Conservation (phyloP, 2,888 invertebrate species). For the Tenthredo distinguenda region DNA sequence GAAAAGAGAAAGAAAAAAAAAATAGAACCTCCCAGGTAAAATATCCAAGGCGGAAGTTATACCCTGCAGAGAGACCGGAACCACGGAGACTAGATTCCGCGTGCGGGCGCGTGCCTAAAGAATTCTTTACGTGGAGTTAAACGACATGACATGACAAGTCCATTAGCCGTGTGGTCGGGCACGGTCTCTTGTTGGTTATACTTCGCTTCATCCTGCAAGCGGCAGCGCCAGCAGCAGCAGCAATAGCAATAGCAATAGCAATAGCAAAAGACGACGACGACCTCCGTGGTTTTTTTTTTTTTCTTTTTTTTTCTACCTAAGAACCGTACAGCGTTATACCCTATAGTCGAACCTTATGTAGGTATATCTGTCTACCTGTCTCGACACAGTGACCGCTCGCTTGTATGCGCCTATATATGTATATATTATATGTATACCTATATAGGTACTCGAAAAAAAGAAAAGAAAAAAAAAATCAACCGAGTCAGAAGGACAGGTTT, state of each 20-base stretch:
- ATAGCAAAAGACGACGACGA: neutral
- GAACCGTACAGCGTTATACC: neutral
- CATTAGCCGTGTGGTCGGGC: constrained; percentile 64
- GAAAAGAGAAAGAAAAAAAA: neutral
- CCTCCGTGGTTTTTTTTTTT: neutral
- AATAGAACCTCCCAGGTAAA: constrained; percentile 12
- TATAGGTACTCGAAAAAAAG: neutral
- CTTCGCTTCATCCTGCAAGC: constrained; percentile 11
- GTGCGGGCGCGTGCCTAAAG: constrained; percentile 74
- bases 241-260: neutral
- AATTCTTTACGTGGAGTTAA: constrained; percentile 53
- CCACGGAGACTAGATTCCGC: constrained; percentile 57
- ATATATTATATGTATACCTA: neutral
- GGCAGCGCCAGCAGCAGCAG: neutral
- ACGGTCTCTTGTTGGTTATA: neutral
- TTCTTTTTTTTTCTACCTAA: neutral
- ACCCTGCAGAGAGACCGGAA: constrained; percentile 59
- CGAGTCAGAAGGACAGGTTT: neutral
- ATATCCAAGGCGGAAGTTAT: constrained; percentile 65
- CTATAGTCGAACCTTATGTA: neutral
- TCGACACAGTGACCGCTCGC: neutral
- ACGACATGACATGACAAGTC: constrained; percentile 69
- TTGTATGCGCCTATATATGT: neutral
- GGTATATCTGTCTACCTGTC: neutral
- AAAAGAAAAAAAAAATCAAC: neutral